Percentiles rank a stretch among this genome's conserved stretches.
Evolutionary conservation across 1,140 invertebrate species (phyloP).

Genomic region (Wasmannia auropunctata): DNA sequence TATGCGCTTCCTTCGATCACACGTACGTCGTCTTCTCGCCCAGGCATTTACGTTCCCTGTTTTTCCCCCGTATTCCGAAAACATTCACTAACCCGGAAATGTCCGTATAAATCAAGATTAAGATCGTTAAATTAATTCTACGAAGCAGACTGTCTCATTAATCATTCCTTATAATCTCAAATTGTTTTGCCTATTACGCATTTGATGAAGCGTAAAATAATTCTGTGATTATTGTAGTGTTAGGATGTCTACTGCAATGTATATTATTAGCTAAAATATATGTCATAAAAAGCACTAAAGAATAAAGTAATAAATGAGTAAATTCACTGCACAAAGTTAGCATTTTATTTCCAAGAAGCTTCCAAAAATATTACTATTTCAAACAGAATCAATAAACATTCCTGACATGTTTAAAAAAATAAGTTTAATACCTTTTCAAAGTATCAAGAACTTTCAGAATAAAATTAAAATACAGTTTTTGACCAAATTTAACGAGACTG

Average conservation of each 20-base stretch:
- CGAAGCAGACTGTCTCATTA: background rate
- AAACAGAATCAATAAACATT: background rate
- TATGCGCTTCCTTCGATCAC: constrained; percentile 27
- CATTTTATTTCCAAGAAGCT: background rate
- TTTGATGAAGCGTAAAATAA: background rate
- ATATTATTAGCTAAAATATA: background rate
- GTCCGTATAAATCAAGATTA: constrained; percentile 32
- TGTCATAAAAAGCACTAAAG: background rate
- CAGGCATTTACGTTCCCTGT: constrained; percentile 6
- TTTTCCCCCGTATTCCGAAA: constrained; percentile 3
- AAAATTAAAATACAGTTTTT: background rate
- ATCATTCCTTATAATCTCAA: constrained; percentile 14
- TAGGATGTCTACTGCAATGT: background rate
- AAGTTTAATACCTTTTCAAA: background rate
- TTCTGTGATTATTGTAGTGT: background rate
- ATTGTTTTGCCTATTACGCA: background rate
- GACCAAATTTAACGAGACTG: background rate
- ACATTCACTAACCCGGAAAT: constrained; percentile 3
- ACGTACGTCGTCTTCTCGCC: background rate
- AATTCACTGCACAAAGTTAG: background rate
- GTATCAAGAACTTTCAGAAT: background rate
- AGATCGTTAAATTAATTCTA: constrained; percentile 34
- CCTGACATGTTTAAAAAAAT: background rate
- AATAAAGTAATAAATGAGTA: background rate
- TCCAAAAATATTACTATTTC: background rate